phyloP scores from a whole-genome alignment of 37 sponge, comb jelly and placozoan species.

The Axinella damicornis region DNA sequence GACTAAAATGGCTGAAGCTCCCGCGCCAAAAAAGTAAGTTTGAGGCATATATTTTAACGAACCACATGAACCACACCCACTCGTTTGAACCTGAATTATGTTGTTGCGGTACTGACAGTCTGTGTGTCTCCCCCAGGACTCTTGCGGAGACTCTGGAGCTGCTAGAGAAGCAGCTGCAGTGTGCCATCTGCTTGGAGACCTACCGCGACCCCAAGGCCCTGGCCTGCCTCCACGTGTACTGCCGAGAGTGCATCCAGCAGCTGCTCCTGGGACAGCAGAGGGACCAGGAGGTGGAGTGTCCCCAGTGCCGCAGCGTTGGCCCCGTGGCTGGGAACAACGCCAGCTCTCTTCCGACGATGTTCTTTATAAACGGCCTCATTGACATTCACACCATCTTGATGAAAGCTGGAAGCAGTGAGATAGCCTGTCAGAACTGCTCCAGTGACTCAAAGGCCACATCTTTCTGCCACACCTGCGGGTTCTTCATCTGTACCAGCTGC shows the following conservation, averaged over 20 bases:
- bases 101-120: no score
- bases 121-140: no score
- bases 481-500: constrained; percentile 41
- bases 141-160: neutral
- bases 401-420: neutral
- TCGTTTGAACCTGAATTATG: no score
- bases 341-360: neutral
- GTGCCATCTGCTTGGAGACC: constrained; percentile 7
- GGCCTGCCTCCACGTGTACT: constrained; percentile 46
- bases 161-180: constrained; percentile 15
- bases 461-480: constrained; percentile 39
- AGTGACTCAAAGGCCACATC: neutral
- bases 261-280: no score
- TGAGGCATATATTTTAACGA: no score
- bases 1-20: no score
- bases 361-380: neutral
- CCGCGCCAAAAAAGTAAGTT: no score
- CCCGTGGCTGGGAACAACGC: neutral
- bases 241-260: constrained; percentile 16
- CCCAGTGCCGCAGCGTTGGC: neutral
- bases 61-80: no score
- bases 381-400: neutral
- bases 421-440: constrained; percentile 18
- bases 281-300: no score
- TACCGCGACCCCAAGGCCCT: constrained; percentile 33